Percentiles rank a stretch among this genome's conserved stretches.
These are phyloP conservation scores for Lasioglossum morio DNA, from an alignment of 2,888 invertebrate genomes.

Conservation along the genomic window DNA sequence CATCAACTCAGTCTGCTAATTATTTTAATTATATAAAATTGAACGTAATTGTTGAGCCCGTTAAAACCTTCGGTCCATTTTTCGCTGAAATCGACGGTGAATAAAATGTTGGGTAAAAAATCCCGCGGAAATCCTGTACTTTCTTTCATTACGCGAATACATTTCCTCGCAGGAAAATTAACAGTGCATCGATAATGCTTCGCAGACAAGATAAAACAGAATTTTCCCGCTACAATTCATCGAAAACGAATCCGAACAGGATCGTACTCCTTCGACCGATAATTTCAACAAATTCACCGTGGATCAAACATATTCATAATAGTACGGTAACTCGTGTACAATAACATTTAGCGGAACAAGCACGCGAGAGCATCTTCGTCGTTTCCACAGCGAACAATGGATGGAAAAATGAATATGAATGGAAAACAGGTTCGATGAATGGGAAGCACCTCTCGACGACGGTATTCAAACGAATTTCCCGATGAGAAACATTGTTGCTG, in stretches of 20 bases:
- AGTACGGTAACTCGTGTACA: background rate
- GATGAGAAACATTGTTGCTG: background rate
- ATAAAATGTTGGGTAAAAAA: background rate
- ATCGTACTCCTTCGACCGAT: background rate
- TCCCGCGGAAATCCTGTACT: background rate
- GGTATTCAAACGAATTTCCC: background rate
- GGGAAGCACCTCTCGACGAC: background rate
- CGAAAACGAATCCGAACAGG: background rate
- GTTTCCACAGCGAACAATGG: background rate
- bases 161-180: background rate
- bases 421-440: background rate
- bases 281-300: background rate
- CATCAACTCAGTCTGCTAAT: background rate
- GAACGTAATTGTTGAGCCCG: background rate
- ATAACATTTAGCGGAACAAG: background rate
- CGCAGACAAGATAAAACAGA: background rate
- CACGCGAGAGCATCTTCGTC: background rate
- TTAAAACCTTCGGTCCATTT: background rate
- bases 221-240: background rate
- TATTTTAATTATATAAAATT: background rate
- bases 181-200: background rate
- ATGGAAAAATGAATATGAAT: too few species aligned
- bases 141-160: background rate
- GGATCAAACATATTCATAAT: background rate
- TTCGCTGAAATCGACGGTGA: background rate